Base-by-base conservation (phyloP, 2,888 invertebrate species). In the Anticlea derivata region DNA sequence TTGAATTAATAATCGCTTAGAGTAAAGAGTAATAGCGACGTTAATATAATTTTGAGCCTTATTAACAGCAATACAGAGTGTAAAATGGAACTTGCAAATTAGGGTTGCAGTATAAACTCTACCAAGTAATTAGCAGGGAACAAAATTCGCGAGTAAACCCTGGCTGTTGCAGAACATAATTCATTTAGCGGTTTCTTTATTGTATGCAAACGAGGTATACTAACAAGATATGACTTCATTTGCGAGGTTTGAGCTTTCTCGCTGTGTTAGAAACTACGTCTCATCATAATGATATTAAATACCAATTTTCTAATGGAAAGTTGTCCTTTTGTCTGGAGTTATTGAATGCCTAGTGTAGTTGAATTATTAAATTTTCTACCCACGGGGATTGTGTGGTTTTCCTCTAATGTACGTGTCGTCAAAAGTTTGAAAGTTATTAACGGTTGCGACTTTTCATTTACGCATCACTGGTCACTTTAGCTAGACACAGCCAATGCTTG, bases 201-300 rank as follows among this genome's bases (percentile, higher is more conserved):
- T 77, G 73, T 77, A 76, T 75, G 75, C 70, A 75, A 78, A 78
- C 66, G 60, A 71, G 50, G 63, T 56, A 44, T 48, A 40, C 23
- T 20, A 70, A 73, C 44, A 71, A 62, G 58, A 71, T 65, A 72
- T 61, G 65, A 64, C 68, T 75, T 70, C 66, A 71, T 75, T 69
- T 70, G 43, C 49, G 31, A 27, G 39, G 38, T 20, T 50, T 39
- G 39, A 34, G 44, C 55, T 55, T 50, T 55, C 58, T 47, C 48
- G 45, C 35, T 6, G 40, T 45, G 39, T 48, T 48, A 29, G 50
- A 48, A 57, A 60, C 57, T 53, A 35, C 13, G 34, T 39, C 46
- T 61, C 50, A 43, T 43, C 43, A 51, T 51, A 57, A 56, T 46
- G 50, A 55, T 52, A 51, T 60, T 61, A 57, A 57, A 60, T 58